Evolutionary conservation across 1,140 invertebrate genomes (phyloP).

Genomic region (Drosophila miranda): DNA sequence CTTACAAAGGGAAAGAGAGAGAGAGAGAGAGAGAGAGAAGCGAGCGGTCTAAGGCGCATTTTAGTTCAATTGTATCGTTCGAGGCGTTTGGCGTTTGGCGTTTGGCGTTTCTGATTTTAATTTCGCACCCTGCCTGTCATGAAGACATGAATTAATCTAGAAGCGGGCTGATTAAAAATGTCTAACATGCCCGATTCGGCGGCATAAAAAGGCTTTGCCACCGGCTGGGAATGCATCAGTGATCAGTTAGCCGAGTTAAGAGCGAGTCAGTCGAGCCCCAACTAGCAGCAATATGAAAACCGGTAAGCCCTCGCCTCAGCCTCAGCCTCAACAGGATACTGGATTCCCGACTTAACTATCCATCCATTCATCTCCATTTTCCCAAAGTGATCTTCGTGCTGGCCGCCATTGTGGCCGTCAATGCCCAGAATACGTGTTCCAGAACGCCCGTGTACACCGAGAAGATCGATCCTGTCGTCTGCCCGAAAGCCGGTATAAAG

Average conservation of each 20-base stretch:
- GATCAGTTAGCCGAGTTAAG: slow-evolving; percentile 47
- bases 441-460: slow-evolving; percentile 28
- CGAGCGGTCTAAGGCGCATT: slow-evolving; percentile 37
- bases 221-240: slow-evolving; percentile 47
- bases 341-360: neutral
- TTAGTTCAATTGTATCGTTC: slow-evolving; percentile 37
- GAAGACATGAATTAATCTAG: slow-evolving; percentile 70
- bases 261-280: slow-evolving; percentile 25
- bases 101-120: slow-evolving; percentile 45
- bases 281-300: slow-evolving; percentile 54
- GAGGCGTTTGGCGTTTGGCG: slow-evolving; percentile 11
- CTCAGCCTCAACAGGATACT: slow-evolving; percentile 7
- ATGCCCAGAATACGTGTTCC: slow-evolving; percentile 21
- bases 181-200: slow-evolving; percentile 28
- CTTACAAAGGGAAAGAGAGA: slow-evolving; percentile 13
- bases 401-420: slow-evolving; percentile 47
- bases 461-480: slow-evolving; percentile 21
- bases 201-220: slow-evolving; percentile 60
- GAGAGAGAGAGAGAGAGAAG: neutral
- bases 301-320: slow-evolving; percentile 46
- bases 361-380: neutral
- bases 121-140: slow-evolving; percentile 42
- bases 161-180: slow-evolving; percentile 60
- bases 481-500: slow-evolving; percentile 11
- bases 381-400: slow-evolving; percentile 49